A percentile compares a stretch with the other conserved stretches of the same genome.
These are phyloP conservation scores for Apodemus sylvaticus DNA, from an alignment of 2,113 vertebrate species.

Conservation along the genomic window DNA sequence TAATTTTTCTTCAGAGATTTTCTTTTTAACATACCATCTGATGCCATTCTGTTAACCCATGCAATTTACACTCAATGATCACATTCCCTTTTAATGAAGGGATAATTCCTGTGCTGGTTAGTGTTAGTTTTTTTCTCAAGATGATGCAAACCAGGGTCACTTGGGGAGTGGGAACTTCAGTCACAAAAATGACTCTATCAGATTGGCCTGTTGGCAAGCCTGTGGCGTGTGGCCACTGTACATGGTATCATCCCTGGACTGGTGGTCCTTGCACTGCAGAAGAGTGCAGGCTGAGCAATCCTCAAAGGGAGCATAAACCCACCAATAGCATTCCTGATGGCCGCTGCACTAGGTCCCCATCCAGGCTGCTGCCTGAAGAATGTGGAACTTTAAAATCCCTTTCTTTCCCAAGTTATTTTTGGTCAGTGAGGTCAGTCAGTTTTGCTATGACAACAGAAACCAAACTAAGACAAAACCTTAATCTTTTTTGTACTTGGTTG, in stretches of 20 bases:
- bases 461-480: background rate
- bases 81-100: background rate
- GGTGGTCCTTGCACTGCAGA: background rate
- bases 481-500: background rate
- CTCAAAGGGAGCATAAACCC: background rate
- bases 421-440: background rate
- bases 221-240: background rate
- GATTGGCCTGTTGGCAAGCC: background rate
- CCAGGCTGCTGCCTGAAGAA: background rate
- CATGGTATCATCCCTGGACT: background rate
- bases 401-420: background rate
- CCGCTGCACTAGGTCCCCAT: background rate
- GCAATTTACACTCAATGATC: background rate
- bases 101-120: background rate
- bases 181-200: background rate
- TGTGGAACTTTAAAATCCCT: background rate
- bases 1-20: background rate
- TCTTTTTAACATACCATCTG: background rate
- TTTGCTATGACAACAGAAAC: background rate
- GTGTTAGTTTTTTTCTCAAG: background rate
- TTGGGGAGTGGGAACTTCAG: background rate
- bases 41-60: background rate
- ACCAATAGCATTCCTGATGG: background rate
- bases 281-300: background rate
- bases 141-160: background rate